phyloP scores from a whole-genome alignment of 2,113 vertebrate species.

The Pundamilia nyererei region DNA sequence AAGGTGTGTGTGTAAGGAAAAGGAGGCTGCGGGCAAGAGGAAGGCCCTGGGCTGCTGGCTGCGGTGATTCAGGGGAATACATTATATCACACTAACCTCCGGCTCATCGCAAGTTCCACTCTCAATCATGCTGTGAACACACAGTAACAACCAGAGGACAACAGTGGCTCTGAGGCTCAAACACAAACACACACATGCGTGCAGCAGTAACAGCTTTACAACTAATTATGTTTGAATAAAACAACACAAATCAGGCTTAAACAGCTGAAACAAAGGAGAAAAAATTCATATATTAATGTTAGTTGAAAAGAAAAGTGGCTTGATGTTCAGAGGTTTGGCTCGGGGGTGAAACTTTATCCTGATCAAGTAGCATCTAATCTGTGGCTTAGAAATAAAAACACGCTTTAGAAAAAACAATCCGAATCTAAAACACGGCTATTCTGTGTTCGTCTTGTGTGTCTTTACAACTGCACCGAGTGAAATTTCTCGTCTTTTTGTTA shows the following conservation, averaged over 20 bases:
- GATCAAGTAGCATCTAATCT: neutral
- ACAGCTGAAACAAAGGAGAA: conserved; percentile 41
- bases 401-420: conserved; percentile 43
- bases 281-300: conserved; percentile 52
- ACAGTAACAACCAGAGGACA: conserved; percentile 55
- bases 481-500: neutral
- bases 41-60: conserved; percentile 52
- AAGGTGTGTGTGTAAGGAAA: neutral
- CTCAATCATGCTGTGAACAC: conserved; percentile 58
- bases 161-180: conserved; percentile 29
- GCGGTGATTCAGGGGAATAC: conserved; percentile 56
- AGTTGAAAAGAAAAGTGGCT: conserved; percentile 48
- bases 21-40: conserved; percentile 52
- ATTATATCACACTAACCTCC: conserved; percentile 64
- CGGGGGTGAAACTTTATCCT: conserved; percentile 7
- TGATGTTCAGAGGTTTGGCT: conserved; percentile 44
- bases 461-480: conserved; percentile 16
- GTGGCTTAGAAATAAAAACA: conserved; percentile 26
- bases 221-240: conserved; percentile 67
- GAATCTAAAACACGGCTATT: conserved; percentile 21
- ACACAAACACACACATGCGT: neutral
- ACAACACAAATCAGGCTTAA: conserved; percentile 52
- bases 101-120: conserved; percentile 59
- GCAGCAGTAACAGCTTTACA: conserved; percentile 17
- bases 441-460: conserved; percentile 16